Conservation (phyloP, 2,888 invertebrate genomes). For the Pediacus dermestoides region DNA sequence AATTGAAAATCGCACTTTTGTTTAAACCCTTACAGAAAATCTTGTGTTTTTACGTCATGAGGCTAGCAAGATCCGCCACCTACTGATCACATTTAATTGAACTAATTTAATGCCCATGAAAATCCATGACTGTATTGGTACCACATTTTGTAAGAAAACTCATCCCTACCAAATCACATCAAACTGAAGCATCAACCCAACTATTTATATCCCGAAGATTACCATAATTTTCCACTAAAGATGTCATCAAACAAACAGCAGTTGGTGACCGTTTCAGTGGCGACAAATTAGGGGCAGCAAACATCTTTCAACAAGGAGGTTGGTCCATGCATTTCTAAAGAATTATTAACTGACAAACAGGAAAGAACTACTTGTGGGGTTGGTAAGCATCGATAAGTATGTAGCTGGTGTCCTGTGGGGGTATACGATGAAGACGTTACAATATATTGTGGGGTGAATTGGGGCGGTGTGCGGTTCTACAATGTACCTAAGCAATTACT, state of each 20-base stretch:
- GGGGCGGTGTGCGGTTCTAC: no score
- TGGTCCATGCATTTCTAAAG: conserved; percentile 17
- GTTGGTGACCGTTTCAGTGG: conserved; percentile 22
- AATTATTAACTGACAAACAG: conserved; percentile 34
- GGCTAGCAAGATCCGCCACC: no score
- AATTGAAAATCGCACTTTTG: no score
- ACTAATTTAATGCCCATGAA: no score
- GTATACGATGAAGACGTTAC: conserved; percentile 4
- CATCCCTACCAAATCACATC: conserved; percentile 11
- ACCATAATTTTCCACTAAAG: conserved; percentile 27
- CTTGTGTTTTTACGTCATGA: no score
- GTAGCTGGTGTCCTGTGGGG: not conserved
- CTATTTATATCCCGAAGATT: conserved; percentile 20
- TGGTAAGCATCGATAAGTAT: conserved; percentile 5
- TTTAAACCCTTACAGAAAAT: no score
- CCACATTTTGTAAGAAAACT: no score
- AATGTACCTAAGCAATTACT: no score
- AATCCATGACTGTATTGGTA: no score
- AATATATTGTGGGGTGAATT: not conserved
- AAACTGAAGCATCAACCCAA: conserved; percentile 13
- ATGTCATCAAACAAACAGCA: conserved; percentile 30
- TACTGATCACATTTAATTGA: no score
- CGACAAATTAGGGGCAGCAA: conserved; percentile 30
- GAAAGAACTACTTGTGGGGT: conserved; percentile 36
- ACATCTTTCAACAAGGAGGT: conserved; percentile 23